Conservation (phyloP, 2,113 vertebrate species). For the Zosterops borbonicus region DNA sequence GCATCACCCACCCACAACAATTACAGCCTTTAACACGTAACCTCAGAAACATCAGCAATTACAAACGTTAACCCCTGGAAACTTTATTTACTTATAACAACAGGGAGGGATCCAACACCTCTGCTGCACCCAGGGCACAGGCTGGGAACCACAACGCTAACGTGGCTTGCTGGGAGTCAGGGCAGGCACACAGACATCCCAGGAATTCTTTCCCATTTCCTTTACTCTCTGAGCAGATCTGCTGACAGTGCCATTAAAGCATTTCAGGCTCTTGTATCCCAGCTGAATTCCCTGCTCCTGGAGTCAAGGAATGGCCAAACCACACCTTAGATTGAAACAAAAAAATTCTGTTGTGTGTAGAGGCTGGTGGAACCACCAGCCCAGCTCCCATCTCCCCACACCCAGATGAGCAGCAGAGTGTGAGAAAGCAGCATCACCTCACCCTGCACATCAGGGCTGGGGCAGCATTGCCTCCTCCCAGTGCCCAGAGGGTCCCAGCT, state of each 20-base stretch:
- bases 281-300: neutral
- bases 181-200: neutral
- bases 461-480: fast-evolving
- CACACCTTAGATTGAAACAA: neutral
- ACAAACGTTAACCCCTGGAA: no score
- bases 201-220: neutral
- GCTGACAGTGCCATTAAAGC: neutral
- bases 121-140: fast-evolving
- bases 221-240: neutral
- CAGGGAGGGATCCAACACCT: neutral
- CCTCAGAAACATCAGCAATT: no score
- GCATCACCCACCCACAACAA: no score
- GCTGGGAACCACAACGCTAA: neutral
- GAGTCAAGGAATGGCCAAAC: no score
- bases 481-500: neutral
- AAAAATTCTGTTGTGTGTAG: neutral
- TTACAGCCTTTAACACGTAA: no score
- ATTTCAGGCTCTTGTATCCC: fast-evolving
- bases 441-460: fast-evolving
- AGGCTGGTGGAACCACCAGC: neutral
- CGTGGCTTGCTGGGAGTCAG: fast-evolving
- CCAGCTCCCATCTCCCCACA: neutral
- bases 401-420: fast-evolving
- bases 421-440: neutral
- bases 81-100: no score